Evolutionary conservation across 1,140 invertebrate species (phyloP).

Genomic region (Drosophila pachea): DNA sequence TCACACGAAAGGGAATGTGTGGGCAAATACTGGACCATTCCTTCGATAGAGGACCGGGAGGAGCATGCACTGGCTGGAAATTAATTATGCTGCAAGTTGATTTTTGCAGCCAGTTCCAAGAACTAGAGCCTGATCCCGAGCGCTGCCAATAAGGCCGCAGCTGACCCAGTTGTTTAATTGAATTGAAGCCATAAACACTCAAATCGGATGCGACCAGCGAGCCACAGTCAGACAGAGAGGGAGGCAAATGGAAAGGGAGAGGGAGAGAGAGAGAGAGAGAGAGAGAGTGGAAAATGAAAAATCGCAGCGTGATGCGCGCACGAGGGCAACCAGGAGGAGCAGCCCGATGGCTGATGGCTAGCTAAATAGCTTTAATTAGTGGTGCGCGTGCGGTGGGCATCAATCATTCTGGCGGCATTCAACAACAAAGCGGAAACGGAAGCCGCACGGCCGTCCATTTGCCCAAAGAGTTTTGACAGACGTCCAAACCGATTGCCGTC

Average conservation of each 20-base stretch:
- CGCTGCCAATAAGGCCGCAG: slow-evolving; percentile 52
- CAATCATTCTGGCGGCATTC: slow-evolving; percentile 48
- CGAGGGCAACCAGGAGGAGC: slow-evolving; percentile 10
- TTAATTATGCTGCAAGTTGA: slow-evolving; percentile 45
- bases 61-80: slow-evolving; percentile 19
- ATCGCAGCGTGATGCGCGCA: slow-evolving; percentile 36
- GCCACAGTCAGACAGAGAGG: not conserved
- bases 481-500: slow-evolving; percentile 46
- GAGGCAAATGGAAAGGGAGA: not conserved
- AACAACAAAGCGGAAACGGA: slow-evolving; percentile 40
- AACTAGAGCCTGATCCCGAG: slow-evolving; percentile 21
- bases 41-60: not conserved
- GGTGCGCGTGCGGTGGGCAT: slow-evolving; percentile 61
- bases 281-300: slow-evolving; percentile 52
- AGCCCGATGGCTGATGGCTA: slow-evolving; percentile 23
- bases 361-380: slow-evolving; percentile 75
- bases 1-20: slow-evolving; percentile 16
- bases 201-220: slow-evolving; percentile 12
- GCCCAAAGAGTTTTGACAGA: slow-evolving; percentile 57
- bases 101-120: slow-evolving; percentile 17
- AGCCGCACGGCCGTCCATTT: slow-evolving; percentile 46
- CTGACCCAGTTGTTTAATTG: slow-evolving; percentile 77
- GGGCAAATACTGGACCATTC: slow-evolving; percentile 1
- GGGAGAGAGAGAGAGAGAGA: slow-evolving; percentile 14
- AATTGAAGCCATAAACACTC: slow-evolving; percentile 77